phyloP scores from a whole-genome alignment of 2,888 invertebrate species.

The Spatulosminthurus flaviceps region DNA sequence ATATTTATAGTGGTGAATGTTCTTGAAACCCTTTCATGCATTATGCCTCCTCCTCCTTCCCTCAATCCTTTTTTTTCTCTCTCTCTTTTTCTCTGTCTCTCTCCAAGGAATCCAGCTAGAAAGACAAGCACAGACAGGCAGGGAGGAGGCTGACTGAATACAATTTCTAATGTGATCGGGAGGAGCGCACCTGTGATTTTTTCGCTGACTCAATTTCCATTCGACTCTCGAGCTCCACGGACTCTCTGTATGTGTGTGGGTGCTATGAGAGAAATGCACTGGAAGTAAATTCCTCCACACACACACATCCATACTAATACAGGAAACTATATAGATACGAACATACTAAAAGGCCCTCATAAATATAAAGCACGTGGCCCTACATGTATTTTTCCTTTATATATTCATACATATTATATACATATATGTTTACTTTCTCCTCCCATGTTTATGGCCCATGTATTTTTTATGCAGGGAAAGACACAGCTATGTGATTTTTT shows the following conservation, averaged over 20 bases:
- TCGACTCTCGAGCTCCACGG: neutral
- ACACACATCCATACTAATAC: neutral
- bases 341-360: too few relatives aligned
- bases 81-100: neutral
- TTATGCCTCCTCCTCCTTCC: neutral
- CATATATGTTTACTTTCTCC: too few relatives aligned
- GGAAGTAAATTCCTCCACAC: constrained; percentile 18
- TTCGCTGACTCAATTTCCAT: constrained; percentile 19
- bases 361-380: too few relatives aligned
- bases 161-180: constrained; percentile 21
- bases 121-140: constrained; percentile 1
- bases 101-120: constrained; percentile 12
- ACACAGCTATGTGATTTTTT: too few relatives aligned
- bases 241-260: too few relatives aligned
- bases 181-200: constrained; percentile 36
- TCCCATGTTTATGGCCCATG: too few relatives aligned
- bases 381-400: too few relatives aligned
- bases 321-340: too few relatives aligned
- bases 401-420: too few relatives aligned
- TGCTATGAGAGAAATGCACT: constrained; percentile 6
- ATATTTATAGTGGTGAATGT: neutral
- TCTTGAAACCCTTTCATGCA: neutral
- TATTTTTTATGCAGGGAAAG: too few relatives aligned
- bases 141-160: constrained; percentile 27
- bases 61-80: constrained; percentile 7